Evolutionary conservation across 30 jellyfish, hydroid and myxozoan genomes (phyloP), one percentile per base, ranked within the genome.

Genomic region (Pelagia noctiluca): DNA sequence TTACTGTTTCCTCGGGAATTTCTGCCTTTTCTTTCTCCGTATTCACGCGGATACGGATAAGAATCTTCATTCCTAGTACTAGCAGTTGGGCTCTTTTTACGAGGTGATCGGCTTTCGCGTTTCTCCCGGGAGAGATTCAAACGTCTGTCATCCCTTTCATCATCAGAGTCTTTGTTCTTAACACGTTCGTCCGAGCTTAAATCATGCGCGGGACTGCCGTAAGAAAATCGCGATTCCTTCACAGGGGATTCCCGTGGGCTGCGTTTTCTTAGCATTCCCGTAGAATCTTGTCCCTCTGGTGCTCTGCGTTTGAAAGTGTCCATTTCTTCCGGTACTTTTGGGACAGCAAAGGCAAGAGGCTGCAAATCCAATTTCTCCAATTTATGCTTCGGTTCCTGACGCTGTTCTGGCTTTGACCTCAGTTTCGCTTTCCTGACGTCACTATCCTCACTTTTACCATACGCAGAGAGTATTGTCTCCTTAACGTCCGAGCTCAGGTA

Each of bases 291-390:
- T 23, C 92, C 92, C 28, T 82, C 92, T 29, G 92, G 92, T 18
- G 92, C 92, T 53, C 79, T 54, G 36, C 92, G 49, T 37, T 50
- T 83, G 3, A 52, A 80, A 34, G 10, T 53, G 12, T 60, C 42
- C 21, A 48, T 63, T 22, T 37, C 74, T 0, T 57, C 78, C 13
- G 92, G 92, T 33, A 38, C 80, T 34, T 35, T 69, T 34, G 92
- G 92, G 35, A 82, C 92, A 10, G 74, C 75, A 13, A 82, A 69
- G 22, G 82, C 86, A 33, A 82, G 24, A n/a, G 92, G 92, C 29
- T 70, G 71, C 61, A 82, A 37, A 60, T 82, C 92, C 2, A 70
- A 64, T 60, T 68, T 69, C 75, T 82, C 92, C 53, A 82, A 38
- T 70, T 73, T 38, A 71, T 82, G 74, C 60, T 82, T 82, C 2